Evolutionary conservation across 2,888 invertebrate genomes (phyloP).

Genomic region (Ormyrus thymus): DNA sequence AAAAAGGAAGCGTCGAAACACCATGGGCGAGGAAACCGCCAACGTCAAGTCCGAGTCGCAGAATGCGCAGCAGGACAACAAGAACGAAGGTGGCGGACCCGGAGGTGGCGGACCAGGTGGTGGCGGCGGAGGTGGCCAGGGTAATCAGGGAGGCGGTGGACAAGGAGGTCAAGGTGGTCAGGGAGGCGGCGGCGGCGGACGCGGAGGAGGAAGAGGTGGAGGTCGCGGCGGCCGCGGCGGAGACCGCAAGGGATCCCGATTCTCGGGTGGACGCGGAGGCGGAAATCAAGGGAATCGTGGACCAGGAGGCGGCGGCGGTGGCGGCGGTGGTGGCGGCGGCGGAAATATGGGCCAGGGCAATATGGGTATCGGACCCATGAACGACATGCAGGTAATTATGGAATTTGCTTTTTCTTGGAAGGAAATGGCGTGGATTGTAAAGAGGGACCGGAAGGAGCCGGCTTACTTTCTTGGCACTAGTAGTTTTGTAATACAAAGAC

Average conservation of each 20-base stretch:
- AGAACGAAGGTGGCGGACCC: slow-evolving; percentile 56
- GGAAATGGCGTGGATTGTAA: too few species aligned
- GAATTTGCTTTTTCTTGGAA: too few species aligned
- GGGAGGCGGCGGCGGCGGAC: slow-evolving; percentile 47
- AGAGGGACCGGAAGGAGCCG: too few species aligned
- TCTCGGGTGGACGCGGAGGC: slow-evolving; percentile 41
- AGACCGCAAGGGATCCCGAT: slow-evolving; percentile 58
- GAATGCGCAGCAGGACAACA: slow-evolving; percentile 63
- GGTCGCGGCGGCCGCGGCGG: slow-evolving; percentile 58
- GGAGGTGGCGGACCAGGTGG: slow-evolving; percentile 38
- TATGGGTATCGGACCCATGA: slow-evolving; percentile 52
- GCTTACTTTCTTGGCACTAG: too few species aligned
- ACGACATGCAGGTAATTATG: slow-evolving; percentile 49
- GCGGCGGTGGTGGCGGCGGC: slow-evolving; percentile 57
- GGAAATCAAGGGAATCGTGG: not conserved
- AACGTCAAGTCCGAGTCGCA: slow-evolving; percentile 66
- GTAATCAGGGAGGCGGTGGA: slow-evolving; percentile 59
- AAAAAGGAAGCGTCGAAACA: slow-evolving; percentile 22
- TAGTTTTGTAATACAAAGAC: too few species aligned
- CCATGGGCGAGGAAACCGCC: slow-evolving; percentile 66
- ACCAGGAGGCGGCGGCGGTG: slow-evolving; percentile 55
- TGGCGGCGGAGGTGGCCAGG: slow-evolving; percentile 61
- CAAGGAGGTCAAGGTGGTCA: slow-evolving; percentile 53
- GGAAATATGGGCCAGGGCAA: slow-evolving; percentile 61
- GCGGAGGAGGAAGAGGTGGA: slow-evolving; percentile 63